Base-by-base conservation (phyloP, 2,113 vertebrate species). In the Gyps fulvus region DNA sequence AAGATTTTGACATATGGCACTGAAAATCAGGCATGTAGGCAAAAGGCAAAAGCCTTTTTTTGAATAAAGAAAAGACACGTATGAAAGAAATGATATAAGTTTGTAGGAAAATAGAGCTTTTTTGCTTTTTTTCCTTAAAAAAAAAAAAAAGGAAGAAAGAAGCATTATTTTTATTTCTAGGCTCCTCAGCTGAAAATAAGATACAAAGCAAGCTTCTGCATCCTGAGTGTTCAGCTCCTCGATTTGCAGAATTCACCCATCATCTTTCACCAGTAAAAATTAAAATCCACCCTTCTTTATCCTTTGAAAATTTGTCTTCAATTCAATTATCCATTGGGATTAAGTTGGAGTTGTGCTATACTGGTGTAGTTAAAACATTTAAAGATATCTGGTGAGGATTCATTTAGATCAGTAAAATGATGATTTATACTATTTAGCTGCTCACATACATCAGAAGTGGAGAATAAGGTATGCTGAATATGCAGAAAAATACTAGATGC, bases 1-100 rank as follows among this genome's bases (percentile, higher is more conserved):
- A 94, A 83, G 85, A 80, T 63, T 91, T 91, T 94, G 88, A 90
- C 58, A 88, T 58, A 82, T 77, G 78, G 70, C 49, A 77, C 66
- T 86, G 76, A 83, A 96, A 95, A 80, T 40, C 32, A 83, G 16
- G 76, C 50, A 85, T 15, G n/a, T 65, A 86, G 9, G 76, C 38
- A 89, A 95, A 70, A 92, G 58, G 83, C 49, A 95, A 65, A 87
- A 45, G 36, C 5, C 7, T 89, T 65, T 76, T 76, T 92, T 66
- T 76, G 18, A 88, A 67, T 50, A 78, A 91, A 85, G 49, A 43
- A 87, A 81, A 94, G 45, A 42, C 36, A 58, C 5, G 2, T 87
- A 59, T 77, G 83, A 92, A 76, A 86, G 76, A 90, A 82, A 82
- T 71, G 8, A 74, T 50, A 86, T 62, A 63, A 79, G 40, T 90